Conservation (phyloP, 2,797 vertebrate species). For the Smutsia gigantea region DNA sequence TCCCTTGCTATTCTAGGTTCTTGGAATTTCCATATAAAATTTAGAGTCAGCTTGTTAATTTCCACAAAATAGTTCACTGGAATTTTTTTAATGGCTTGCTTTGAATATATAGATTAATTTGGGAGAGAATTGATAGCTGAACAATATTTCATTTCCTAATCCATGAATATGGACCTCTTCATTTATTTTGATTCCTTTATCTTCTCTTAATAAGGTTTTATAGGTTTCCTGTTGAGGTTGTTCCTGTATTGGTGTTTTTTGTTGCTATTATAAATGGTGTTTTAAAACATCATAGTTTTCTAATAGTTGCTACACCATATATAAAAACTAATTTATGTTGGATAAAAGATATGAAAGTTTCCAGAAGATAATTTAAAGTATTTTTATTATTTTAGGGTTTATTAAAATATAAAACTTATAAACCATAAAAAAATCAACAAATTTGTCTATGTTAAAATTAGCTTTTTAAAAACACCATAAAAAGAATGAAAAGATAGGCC, state of each 20-base stretch:
- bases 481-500: background rate
- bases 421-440: background rate
- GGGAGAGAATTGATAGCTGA: background rate
- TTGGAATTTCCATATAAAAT: slow-evolving; percentile 12
- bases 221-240: background rate
- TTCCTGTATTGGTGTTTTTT: background rate
- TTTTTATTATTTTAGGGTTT: background rate
- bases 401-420: background rate
- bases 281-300: background rate
- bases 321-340: background rate
- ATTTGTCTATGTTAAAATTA: background rate
- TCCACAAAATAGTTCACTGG: background rate
- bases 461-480: background rate
- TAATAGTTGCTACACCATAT: background rate
- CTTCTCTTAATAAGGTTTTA: background rate
- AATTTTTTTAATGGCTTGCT: background rate
- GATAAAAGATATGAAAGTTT: background rate
- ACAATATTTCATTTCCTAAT: background rate
- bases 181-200: slow-evolving; percentile 37
- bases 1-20: background rate
- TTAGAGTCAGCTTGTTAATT: slow-evolving; percentile 17
- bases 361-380: background rate
- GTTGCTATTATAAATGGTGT: background rate
- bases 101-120: slow-evolving; percentile 15
- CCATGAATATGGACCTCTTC: background rate